These are phyloP conservation scores for Oreochromis niloticus DNA, from an alignment of 2,113 vertebrate genomes.

Conservation along the genomic window DNA sequence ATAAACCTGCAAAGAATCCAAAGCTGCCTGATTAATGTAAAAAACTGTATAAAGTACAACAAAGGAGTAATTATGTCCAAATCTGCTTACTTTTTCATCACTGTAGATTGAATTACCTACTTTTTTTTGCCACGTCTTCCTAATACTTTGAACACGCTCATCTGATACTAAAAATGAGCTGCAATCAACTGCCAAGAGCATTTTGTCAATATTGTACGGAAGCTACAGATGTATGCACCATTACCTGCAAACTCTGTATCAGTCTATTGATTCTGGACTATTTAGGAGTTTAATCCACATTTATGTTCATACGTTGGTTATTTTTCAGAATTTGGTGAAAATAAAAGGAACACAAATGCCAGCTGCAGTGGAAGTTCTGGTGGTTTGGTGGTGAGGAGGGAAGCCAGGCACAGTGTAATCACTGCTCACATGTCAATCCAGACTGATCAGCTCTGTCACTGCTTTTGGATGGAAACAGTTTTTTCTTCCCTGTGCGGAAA, in stretches of 20 bases:
- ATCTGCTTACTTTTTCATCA: not conserved
- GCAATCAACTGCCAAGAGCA: not conserved
- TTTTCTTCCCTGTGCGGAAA: not conserved
- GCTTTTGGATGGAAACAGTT: not conserved
- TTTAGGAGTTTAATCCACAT: not conserved
- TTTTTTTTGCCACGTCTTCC: not conserved
- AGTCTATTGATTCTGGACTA: not conserved
- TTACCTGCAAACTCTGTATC: not conserved
- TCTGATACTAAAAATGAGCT: not conserved
- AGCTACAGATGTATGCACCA: not conserved
- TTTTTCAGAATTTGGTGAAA: not conserved
- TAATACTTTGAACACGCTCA: not conserved
- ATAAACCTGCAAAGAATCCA: not conserved
- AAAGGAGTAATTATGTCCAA: not conserved
- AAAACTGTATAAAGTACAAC: not conserved
- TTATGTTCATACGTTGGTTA: not conserved
- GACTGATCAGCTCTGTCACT: slow-evolving; percentile 23
- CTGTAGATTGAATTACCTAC: not conserved
- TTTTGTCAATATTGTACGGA: not conserved
- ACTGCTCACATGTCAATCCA: slow-evolving; percentile 11
- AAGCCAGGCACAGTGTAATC: slow-evolving; percentile 30
- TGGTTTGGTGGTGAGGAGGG: slow-evolving; percentile 21
- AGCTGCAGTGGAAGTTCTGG: slow-evolving; percentile 13
- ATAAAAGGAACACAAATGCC: not conserved
- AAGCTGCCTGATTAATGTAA: not conserved